Evolutionary conservation across 2,797 vertebrate species (phyloP).

Genomic region (Podargus strigoides): DNA sequence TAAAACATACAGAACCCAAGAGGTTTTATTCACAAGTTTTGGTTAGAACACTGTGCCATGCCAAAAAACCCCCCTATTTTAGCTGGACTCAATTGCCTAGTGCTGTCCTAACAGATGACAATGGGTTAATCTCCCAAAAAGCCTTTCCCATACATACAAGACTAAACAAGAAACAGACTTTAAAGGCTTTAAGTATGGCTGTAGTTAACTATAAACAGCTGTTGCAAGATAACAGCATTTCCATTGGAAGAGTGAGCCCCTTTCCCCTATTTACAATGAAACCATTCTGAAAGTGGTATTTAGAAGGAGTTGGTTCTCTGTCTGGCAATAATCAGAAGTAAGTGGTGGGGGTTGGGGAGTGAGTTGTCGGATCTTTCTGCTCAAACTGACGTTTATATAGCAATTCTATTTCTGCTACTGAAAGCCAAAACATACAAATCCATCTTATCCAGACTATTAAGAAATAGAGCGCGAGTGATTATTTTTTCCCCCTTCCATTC

Average conservation of each 20-base stretch:
- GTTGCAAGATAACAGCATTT: constrained; percentile 74
- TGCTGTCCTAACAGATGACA: background rate
- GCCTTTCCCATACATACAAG: constrained; percentile 45
- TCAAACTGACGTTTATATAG: constrained; percentile 62
- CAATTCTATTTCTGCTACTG: constrained; percentile 60
- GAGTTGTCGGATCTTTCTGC: constrained; percentile 32
- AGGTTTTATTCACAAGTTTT: background rate
- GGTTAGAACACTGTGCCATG: background rate
- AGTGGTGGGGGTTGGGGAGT: constrained; percentile 9
- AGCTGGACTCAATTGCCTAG: background rate
- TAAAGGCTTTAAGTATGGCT: constrained; percentile 69
- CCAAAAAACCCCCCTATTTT: background rate
- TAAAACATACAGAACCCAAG: background rate
- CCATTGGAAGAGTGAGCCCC: constrained; percentile 64
- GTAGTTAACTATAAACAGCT: constrained; percentile 80
- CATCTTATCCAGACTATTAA: constrained; percentile 47
- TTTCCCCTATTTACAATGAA: constrained; percentile 40
- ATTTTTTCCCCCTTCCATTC: background rate
- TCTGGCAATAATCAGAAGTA: constrained; percentile 69
- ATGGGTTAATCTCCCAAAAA: constrained; percentile 59
- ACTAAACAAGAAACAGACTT: constrained; percentile 70
- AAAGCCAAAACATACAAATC: constrained; percentile 64
- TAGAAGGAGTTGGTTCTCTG: background rate
- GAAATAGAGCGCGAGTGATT: background rate
- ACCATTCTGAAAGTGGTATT: constrained; percentile 62